Conservation (phyloP, 1,140 invertebrate species). For the Lanistes nyassanus region DNA sequence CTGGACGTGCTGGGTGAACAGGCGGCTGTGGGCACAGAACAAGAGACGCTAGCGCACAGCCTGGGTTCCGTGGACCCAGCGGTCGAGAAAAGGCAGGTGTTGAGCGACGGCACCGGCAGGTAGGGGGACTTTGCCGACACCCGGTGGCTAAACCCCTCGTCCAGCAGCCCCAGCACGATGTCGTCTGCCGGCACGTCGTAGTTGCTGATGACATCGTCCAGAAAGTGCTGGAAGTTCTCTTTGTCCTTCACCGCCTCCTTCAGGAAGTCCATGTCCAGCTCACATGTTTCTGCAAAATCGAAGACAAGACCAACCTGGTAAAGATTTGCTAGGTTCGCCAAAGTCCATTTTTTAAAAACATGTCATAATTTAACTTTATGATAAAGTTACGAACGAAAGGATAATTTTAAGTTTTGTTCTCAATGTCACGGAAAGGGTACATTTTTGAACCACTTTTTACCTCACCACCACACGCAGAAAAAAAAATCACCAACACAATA, state of each 20-base stretch:
- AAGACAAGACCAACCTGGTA: too few species aligned
- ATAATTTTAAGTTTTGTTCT: not conserved
- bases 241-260: not conserved
- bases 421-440: not conserved
- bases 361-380: not conserved
- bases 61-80: not conserved
- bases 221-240: conserved; percentile 5
- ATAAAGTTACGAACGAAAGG: not conserved
- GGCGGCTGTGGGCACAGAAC: not conserved
- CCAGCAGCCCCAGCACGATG: not conserved
- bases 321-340: too few species aligned
- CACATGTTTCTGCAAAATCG: not conserved
- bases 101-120: not conserved
- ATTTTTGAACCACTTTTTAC: not conserved
- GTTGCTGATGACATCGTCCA: not conserved
- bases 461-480: not conserved
- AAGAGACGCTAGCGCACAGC: not conserved
- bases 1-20: not conserved
- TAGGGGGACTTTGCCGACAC: not conserved
- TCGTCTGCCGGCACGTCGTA: conserved; percentile 1
- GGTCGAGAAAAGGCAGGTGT: not conserved
- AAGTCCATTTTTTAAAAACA: not conserved
- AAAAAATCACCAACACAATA: not conserved
- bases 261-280: not conserved
- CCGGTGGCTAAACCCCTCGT: not conserved